Base-by-base conservation (phyloP, 2,113 vertebrate genomes). In the Rhinogobius similis region DNA sequence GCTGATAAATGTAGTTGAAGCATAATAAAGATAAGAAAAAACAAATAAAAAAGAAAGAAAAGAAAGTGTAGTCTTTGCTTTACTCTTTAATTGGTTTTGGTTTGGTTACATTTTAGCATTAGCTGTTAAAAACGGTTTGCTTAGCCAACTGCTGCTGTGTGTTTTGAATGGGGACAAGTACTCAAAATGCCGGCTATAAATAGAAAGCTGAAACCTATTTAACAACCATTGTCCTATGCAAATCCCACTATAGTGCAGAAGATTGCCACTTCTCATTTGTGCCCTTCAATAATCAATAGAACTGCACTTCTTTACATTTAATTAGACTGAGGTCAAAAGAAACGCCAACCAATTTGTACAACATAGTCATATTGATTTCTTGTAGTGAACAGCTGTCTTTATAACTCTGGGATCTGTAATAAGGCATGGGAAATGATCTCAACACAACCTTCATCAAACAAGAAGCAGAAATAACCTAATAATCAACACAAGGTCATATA, bases 301-400 rank as follows among this genome's bases (percentile, higher is more conserved):
- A 73, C 70, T 70, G 74, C 77, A 72, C 61, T 76, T 66, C 62
- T 64, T 48, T 73, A 21, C 53, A 55, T 58, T 73, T 82, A 82
- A 88, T 86, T 84, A 79, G 52, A 27, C 69, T 58, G 26, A 29
- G 16, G 48, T 62, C 50, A 65, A 59, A 64, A 65, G 44, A 44
- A 12, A 4, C 29, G 2, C 74, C 53, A 59, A 73, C 68, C 58
- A 72, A 10, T 48, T 46, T 76, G 50, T 58, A 36, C 71, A 64
- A 77, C 59, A 70, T 29, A 59, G 36, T 43, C 3, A 26, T 82
- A 90, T 88, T 77, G 87, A 86, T 88, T 89, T 86, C 72, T 65
- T 73, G 48, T 32, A 21, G 39, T 82, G 68, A 59, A 67, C 76
- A 61, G 75, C 67, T 68, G 48, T 53, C 53, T 75, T 76, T 50